Percentiles rank a stretch among this genome's conserved stretches.
Conservation (phyloP, 2,888 invertebrate genomes). For the Beris chalybata region DNA sequence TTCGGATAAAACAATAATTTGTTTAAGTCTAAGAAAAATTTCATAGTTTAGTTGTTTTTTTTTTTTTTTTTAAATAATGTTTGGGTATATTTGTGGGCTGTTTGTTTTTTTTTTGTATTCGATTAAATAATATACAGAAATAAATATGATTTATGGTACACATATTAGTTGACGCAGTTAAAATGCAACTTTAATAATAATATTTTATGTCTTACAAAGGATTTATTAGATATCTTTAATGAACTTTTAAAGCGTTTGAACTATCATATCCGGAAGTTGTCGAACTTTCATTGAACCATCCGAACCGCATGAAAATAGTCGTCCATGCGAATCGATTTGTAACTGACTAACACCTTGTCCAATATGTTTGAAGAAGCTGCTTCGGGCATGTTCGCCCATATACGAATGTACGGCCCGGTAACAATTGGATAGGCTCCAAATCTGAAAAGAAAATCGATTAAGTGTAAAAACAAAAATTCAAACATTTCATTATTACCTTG, state of each 20-base stretch:
- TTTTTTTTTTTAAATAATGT: neutral
- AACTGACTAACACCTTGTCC: slow-evolving; percentile 96
- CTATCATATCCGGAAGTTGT: slow-evolving; percentile 77
- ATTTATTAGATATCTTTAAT: slow-evolving; percentile 9
- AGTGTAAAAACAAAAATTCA: neutral
- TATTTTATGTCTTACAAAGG: slow-evolving; percentile 3
- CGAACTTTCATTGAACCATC: slow-evolving; percentile 99
- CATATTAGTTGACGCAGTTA: slow-evolving; percentile 9
- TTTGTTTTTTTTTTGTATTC: slow-evolving; percentile 6
- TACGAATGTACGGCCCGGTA: slow-evolving; percentile 26
- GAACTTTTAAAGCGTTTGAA: slow-evolving; percentile 60
- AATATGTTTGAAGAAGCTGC: slow-evolving; percentile 96
- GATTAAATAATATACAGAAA: slow-evolving; percentile 28
- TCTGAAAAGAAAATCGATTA: slow-evolving; percentile 60
- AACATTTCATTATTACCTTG: slow-evolving; percentile 63
- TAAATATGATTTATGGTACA: slow-evolving; percentile 29
- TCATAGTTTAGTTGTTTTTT: neutral
- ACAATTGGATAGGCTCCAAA: slow-evolving; percentile 74
- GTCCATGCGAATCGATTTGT: slow-evolving; percentile 83
- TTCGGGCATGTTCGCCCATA: slow-evolving; percentile 87
- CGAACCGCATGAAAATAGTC: slow-evolving; percentile 97
- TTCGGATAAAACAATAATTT: slow-evolving; percentile 9
- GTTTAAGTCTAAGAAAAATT: neutral
- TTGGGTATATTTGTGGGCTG: neutral
- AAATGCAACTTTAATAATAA: slow-evolving; percentile 17